These are phyloP conservation scores for Bradysia coprophila DNA, from an alignment of 1,140 invertebrate genomes.

Conservation along the genomic window DNA sequence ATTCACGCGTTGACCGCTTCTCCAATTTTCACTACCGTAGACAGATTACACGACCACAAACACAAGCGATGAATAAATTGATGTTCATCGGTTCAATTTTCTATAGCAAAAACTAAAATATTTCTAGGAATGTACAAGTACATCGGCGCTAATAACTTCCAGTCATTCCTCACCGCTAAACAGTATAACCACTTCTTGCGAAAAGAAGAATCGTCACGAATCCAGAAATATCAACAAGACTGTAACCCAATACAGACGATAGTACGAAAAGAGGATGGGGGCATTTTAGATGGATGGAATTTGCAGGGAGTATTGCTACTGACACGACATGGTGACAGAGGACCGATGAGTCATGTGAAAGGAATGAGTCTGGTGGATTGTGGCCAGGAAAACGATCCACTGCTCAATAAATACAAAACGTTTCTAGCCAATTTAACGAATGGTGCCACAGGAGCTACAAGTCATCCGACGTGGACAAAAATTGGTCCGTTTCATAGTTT, in stretches of 20 bases:
- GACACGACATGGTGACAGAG: conserved; percentile 74
- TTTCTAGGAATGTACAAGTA: conserved; percentile 58
- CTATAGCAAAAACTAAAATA: too few species aligned
- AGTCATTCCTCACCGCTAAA: conserved; percentile 6
- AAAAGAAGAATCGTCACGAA: conserved; percentile 10
- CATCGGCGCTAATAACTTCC: conserved; percentile 25
- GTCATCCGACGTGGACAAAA: conserved; percentile 48
- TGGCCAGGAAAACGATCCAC: conserved; percentile 30
- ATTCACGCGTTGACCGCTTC: too few species aligned
- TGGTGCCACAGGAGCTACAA: conserved; percentile 21
- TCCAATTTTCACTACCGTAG: too few species aligned
- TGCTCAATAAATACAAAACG: conserved; percentile 30
- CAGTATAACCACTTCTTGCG: conserved; percentile 13
- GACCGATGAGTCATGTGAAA: conserved; percentile 58
- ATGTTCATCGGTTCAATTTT: too few species aligned
- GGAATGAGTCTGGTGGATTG: conserved; percentile 62
- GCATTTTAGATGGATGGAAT: conserved; percentile 33
- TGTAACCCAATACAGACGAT: conserved; percentile 50
- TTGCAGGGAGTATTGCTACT: conserved; percentile 62
- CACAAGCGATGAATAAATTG: too few species aligned
- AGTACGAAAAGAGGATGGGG: conserved; percentile 45
- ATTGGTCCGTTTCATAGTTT: conserved; percentile 69
- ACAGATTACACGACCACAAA: too few species aligned
- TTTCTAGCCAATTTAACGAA: conserved; percentile 36
- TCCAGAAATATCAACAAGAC: conserved; percentile 14